phyloP scores from a whole-genome alignment of 2,797 vertebrate species.

The Tinamus major region DNA sequence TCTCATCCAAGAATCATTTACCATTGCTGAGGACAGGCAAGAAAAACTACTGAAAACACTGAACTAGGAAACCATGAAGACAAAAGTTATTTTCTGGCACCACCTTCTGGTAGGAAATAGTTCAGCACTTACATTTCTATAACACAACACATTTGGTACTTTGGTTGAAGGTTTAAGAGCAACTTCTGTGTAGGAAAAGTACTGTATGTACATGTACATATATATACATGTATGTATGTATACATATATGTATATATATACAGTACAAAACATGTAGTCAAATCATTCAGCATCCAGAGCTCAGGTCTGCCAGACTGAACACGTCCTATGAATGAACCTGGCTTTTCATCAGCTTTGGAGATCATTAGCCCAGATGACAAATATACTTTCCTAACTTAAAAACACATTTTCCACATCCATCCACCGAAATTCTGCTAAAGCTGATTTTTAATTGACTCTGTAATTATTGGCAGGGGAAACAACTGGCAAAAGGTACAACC shows the following conservation, averaged over 20 bases:
- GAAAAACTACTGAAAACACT: neutral
- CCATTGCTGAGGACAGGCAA: neutral
- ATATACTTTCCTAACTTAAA: neutral
- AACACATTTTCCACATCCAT: neutral
- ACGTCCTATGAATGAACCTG: neutral
- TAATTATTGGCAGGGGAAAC: conserved; percentile 14
- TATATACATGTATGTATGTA: no score
- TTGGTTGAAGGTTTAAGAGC: neutral
- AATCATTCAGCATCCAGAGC: neutral
- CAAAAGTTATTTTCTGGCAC: conserved; percentile 28
- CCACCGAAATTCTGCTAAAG: neutral
- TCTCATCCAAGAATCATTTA: neutral
- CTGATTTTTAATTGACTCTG: neutral
- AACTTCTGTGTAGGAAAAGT: neutral
- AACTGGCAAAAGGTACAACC: conserved; percentile 37
- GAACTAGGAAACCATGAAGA: neutral
- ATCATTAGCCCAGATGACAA: neutral
- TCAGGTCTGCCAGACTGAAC: neutral
- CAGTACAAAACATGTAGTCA: neutral
- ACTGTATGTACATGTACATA: neutral
- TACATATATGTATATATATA: no score
- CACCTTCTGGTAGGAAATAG: conserved; percentile 55
- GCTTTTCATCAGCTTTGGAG: neutral
- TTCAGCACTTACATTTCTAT: neutral
- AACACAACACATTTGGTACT: neutral